These are phyloP conservation scores for Danaus chrysippus DNA, from an alignment of 2,888 invertebrate species.

Conservation along the genomic window DNA sequence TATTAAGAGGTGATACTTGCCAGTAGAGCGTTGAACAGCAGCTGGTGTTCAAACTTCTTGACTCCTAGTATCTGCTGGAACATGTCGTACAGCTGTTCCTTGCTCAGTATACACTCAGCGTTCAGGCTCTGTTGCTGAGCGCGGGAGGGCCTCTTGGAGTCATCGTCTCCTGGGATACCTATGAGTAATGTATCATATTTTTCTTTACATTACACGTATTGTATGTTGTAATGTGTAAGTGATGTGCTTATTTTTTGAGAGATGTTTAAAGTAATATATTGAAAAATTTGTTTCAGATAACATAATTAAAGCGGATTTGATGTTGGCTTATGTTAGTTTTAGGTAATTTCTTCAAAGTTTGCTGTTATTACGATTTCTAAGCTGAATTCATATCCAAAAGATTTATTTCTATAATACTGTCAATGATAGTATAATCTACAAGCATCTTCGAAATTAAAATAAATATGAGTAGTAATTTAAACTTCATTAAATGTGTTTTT, in stretches of 20 bases:
- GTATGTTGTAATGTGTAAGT: neutral
- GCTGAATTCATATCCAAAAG: too few species aligned
- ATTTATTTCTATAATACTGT: too few species aligned
- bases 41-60: conserved; percentile 99
- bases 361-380: too few species aligned
- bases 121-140: conserved; percentile 94
- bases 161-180: conserved; percentile 89
- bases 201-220: neutral
- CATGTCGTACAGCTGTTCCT: conserved; percentile 99
- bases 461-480: too few species aligned
- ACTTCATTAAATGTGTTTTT: too few species aligned
- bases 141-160: conserved; percentile 90
- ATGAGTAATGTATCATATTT: conserved; percentile 12
- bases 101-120: conserved; percentile 96
- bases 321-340: too few species aligned
- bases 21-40: conserved; percentile 96
- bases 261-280: conserved; percentile 4
- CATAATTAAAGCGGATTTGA: too few species aligned
- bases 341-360: too few species aligned
- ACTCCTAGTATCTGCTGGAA: conserved; percentile 99
- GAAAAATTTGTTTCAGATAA: too few species aligned
- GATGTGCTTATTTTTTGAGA: conserved; percentile 7
- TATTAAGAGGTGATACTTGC: conserved; percentile 40
- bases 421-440: too few species aligned
- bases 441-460: too few species aligned